Conservation (phyloP, 2,113 vertebrate species). For the Potamarius usumacintae region DNA sequence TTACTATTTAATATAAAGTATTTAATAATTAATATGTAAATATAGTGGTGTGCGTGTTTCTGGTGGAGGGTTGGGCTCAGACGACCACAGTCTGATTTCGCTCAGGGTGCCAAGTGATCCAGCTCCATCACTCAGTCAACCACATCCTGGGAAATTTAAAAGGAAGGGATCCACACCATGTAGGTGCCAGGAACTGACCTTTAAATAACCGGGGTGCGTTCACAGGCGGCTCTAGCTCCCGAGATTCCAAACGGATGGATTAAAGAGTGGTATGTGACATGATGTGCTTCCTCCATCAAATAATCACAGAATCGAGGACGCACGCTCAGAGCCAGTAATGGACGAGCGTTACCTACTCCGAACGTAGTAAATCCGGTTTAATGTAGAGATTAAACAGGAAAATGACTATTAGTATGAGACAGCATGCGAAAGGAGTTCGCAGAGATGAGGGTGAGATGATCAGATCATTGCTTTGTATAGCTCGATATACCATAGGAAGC, state of each 20-base stretch:
- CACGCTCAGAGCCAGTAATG: neutral
- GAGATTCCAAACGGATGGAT: neutral
- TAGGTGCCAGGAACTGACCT: neutral
- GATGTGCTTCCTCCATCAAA: neutral
- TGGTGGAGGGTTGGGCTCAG: too few species aligned
- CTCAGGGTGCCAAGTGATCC: too few species aligned
- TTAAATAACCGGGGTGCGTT: neutral
- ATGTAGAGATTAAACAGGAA: neutral
- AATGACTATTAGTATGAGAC: neutral
- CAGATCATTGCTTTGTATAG: too few species aligned
- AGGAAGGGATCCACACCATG: neutral
- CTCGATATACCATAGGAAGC: too few species aligned
- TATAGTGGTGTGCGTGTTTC: too few species aligned
- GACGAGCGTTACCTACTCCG: neutral
- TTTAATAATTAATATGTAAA: too few species aligned
- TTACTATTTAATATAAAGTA: too few species aligned
- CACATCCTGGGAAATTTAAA: neutral
- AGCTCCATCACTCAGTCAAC: neutral
- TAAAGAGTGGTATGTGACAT: neutral
- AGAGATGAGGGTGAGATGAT: too few species aligned
- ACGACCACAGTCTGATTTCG: too few species aligned
- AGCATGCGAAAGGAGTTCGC: neutral
- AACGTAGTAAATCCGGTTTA: neutral
- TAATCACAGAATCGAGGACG: neutral
- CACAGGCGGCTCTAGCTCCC: too few species aligned